Conservation (phyloP, 2,113 vertebrate species). For the Leucoraja erinaceus region DNA sequence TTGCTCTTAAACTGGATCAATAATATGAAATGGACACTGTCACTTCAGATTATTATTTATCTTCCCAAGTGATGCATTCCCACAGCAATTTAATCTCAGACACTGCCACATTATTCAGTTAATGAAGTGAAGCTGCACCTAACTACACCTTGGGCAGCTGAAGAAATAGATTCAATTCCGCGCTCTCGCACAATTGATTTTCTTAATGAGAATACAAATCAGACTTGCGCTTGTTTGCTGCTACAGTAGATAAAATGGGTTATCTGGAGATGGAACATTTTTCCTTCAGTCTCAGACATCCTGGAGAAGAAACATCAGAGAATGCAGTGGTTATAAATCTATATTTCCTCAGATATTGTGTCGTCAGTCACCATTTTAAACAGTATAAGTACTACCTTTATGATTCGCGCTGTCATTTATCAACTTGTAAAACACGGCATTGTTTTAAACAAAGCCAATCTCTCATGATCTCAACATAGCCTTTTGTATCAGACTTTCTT, state of each 20-base stretch:
- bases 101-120: background rate
- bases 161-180: background rate
- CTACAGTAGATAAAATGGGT: background rate
- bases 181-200: background rate
- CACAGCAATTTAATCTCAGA: conserved; percentile 6
- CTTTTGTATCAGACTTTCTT: background rate
- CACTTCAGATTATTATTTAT: conserved; percentile 19
- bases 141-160: background rate
- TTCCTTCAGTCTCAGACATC: background rate
- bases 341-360: background rate
- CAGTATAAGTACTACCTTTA: background rate
- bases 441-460: background rate
- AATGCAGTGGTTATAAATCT: background rate
- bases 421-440: background rate
- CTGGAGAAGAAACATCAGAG: background rate
- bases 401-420: background rate
- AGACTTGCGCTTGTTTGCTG: background rate
- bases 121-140: background rate
- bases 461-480: background rate
- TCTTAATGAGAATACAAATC: conserved; percentile 3
- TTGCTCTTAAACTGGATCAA: background rate
- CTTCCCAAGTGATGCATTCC: background rate
- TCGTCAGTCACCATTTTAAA: background rate
- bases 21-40: background rate
- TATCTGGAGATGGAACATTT: background rate